Evolutionary conservation across 2,888 invertebrate genomes (phyloP), one percentile per base, ranked within the genome.

Genomic region (Chesias legatella): DNA sequence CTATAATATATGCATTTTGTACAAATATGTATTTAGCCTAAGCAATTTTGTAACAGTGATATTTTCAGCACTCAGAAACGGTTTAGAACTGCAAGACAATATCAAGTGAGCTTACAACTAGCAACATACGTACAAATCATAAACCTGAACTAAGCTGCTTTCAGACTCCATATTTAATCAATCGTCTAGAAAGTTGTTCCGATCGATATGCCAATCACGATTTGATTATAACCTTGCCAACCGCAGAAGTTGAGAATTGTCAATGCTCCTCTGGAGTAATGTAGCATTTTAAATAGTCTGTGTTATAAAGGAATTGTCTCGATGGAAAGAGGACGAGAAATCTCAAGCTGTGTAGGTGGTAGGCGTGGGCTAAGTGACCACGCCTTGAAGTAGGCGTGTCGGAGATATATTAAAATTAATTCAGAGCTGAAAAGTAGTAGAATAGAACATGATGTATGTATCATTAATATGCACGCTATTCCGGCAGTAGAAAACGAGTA

Each of bases 101-200:
- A n/a, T n/a, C n/a, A 17, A 17, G 3, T 17, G 3, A 17, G 13
- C 13, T 10, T 32, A 55, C 42, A 51, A 68, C 67, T 67, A 17
- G 3, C 13, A 17, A 68, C 57, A 65, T 21, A 9, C 33, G 13
- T 8, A 20, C 20, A 7, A 22, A 10, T 33, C 31, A 42, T 46
- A 43, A 28, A 47, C 30, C 23, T 33, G 48, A 57, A 48, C 47
- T 43, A 36, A 48, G 53, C 56, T 51, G 49, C 41, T 44, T 63
- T 17, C 13, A 17, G 13, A 17, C 13, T 17, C 13, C 52, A 67
- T 70, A 73, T 71, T 65, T 61, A 76, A 85, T 82, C 84, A 86
- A 83, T 84, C 73, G 86, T 86, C 86, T 86, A 81, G 77, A 84
- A 86, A 86, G 79, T 86, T 88, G 46, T 39, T 27, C 47, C 65